Base-by-base conservation (phyloP, 2,797 vertebrate genomes). In the Pseudochromis fuscus region DNA sequence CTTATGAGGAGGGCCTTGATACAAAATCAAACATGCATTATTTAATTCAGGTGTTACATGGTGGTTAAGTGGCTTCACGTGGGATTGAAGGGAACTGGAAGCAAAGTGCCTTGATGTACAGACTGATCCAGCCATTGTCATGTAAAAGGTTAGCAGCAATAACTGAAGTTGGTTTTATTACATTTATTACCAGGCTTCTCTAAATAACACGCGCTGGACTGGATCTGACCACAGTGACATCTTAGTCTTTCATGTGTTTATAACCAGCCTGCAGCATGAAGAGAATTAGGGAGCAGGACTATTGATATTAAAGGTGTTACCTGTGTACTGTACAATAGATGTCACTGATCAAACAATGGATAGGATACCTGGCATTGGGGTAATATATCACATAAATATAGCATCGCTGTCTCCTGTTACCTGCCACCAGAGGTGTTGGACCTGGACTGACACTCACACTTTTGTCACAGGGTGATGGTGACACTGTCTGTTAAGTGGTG, bases 111-210 rank as follows among this genome's bases (percentile, higher is more conserved):
- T 42, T 23, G 5, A 74, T 52, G 45, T 28, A 33, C 44, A 67
- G 37, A 21, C 50, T 35, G 57, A 73, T 73, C 55, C 46, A 59
- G 82, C 82, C 72, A 75, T 23, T 37, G 61, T 33, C 40, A 67
- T 65, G 64, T 67, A 78, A 78, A 71, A 37, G 40, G 35, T 3
- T n/a, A 37, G 21, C n/a, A 30, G 61, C 50, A 24, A 56, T 44
- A 49, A 27, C 33, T 25, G 28, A 19, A 28, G 42, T 66, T 40
- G 23, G 7, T 59, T 33, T 75, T 61, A 71, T 66, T 50, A 33
- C 5, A 27, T 46, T 65, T 30, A 23, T 15, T 51, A 27, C 38
- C 18, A 11, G 30, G 11, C 35, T 31, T 44, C 23, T 13, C 28
- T 64, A 12, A 72, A 61, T 33, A 38, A 53, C 33, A 46, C 52